Conservation (phyloP, 2,888 invertebrate genomes). For the Allacma fusca region DNA sequence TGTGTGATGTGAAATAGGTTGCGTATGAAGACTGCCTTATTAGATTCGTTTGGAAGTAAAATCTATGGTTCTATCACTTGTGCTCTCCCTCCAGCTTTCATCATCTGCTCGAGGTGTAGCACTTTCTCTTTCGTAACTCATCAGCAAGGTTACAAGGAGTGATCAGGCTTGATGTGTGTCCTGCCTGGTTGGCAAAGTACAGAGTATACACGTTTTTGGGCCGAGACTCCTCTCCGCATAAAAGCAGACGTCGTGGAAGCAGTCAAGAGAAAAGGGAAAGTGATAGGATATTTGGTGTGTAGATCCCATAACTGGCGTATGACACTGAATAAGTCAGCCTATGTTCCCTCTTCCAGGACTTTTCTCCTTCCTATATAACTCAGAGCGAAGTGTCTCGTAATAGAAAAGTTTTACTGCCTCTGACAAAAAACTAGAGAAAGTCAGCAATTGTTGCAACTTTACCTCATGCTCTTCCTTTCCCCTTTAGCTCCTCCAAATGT, state of each 20-base stretch:
- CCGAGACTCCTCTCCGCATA: too few species aligned
- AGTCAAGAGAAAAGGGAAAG: not conserved
- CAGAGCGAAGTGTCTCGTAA: conserved; percentile 28
- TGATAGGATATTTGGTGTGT: not conserved
- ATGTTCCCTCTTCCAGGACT: conserved; percentile 9
- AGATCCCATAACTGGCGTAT: not conserved
- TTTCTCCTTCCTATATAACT: not conserved
- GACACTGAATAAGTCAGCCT: conserved; percentile 22
- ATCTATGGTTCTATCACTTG: not conserved
- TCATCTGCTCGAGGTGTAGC: too few species aligned
- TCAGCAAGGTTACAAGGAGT: too few species aligned
- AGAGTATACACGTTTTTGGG: not conserved
- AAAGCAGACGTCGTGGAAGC: not conserved
- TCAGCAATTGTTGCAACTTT: too few species aligned
- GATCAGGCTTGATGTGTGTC: too few species aligned
- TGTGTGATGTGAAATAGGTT: too few species aligned
- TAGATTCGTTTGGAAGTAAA: conserved; percentile 12
- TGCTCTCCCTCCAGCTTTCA: not conserved
- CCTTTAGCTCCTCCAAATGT: too few species aligned
- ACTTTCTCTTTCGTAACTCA: not conserved
- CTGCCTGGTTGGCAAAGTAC: too few species aligned
- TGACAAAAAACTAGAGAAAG: too few species aligned
- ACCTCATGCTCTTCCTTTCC: too few species aligned
- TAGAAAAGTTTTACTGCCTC: conserved; percentile 27
- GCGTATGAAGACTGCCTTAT: not conserved